phyloP scores from a whole-genome alignment of 2,113 vertebrate genomes.

The Pluvianellus socialis region DNA sequence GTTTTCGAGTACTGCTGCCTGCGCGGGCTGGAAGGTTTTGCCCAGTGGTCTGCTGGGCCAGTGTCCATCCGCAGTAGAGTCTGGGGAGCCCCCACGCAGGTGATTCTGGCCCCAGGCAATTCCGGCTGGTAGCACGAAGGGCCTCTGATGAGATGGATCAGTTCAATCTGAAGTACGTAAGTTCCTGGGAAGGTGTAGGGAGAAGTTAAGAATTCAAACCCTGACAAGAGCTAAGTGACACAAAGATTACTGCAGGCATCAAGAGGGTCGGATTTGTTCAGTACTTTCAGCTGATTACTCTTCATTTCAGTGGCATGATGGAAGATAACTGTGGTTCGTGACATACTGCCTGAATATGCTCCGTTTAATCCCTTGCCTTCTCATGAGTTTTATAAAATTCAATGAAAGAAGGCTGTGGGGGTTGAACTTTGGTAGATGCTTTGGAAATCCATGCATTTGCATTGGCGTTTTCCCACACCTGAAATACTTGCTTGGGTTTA shows the following conservation, averaged over 20 bases:
- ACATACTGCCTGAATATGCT: neutral
- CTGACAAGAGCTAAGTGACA: slow-evolving; percentile 2
- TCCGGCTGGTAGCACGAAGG: neutral
- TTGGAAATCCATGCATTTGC: slow-evolving; percentile 21
- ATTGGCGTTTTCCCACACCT: slow-evolving; percentile 16
- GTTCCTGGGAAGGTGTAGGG: neutral
- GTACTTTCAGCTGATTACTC: neutral
- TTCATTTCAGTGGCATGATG: slow-evolving; percentile 14
- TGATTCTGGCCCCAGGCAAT: neutral
- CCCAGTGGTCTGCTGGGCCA: neutral
- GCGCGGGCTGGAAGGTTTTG: neutral
- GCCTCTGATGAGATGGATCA: neutral
- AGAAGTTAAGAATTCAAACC: neutral
- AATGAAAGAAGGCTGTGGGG: neutral
- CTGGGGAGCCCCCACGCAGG: neutral
- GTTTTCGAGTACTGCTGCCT: neutral
- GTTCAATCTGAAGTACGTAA: neutral
- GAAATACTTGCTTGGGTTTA: neutral
- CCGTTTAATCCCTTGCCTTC: slow-evolving; percentile 3
- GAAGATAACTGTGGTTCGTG: slow-evolving; percentile 24
- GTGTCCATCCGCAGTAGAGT: neutral
- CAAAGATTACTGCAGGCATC: neutral
- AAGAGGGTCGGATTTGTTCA: neutral
- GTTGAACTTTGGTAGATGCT: neutral
- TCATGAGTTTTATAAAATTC: neutral